phyloP scores from a whole-genome alignment of 2,888 invertebrate species.

The Leptogaster cylindrica region DNA sequence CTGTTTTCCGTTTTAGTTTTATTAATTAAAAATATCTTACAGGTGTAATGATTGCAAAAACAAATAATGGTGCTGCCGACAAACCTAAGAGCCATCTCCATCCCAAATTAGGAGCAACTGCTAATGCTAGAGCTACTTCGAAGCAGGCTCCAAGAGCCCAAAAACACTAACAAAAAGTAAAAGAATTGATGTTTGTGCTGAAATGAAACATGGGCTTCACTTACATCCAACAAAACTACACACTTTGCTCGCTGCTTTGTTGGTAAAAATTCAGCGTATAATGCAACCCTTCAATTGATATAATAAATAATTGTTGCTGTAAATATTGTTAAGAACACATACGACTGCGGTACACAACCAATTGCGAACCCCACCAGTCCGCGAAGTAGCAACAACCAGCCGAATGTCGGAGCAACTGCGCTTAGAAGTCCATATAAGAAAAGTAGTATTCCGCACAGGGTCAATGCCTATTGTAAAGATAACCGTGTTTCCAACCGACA shows the following conservation, averaged over 20 bases:
- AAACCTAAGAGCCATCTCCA: constrained; percentile 91
- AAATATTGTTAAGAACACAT: constrained; percentile 62
- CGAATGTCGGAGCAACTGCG: constrained; percentile 87
- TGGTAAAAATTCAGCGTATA: constrained; percentile 95
- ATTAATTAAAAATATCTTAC: constrained; percentile 63
- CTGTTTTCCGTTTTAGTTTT: neutral
- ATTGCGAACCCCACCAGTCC: constrained; percentile 95
- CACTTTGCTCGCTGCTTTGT: constrained; percentile 93
- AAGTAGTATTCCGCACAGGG: constrained; percentile 85
- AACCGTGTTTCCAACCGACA: too few relatives aligned
- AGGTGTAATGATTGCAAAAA: constrained; percentile 81
- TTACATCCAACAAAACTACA: constrained; percentile 92
- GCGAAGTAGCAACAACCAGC: constrained; percentile 88
- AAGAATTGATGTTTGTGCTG: neutral
- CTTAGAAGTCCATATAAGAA: constrained; percentile 92
- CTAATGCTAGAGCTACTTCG: constrained; percentile 87
- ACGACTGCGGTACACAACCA: constrained; percentile 97
- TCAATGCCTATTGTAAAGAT: constrained; percentile 72
- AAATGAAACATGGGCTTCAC: constrained; percentile 58
- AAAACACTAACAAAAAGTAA: constrained; percentile 76
- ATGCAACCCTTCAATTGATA: constrained; percentile 77
- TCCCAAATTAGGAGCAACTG: constrained; percentile 90
- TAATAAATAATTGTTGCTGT: neutral
- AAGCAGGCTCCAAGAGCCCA: constrained; percentile 96
- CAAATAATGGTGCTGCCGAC: constrained; percentile 85